Evolutionary conservation across 1,140 invertebrate species (phyloP).

Genomic region (Anastrepha ludens): DNA sequence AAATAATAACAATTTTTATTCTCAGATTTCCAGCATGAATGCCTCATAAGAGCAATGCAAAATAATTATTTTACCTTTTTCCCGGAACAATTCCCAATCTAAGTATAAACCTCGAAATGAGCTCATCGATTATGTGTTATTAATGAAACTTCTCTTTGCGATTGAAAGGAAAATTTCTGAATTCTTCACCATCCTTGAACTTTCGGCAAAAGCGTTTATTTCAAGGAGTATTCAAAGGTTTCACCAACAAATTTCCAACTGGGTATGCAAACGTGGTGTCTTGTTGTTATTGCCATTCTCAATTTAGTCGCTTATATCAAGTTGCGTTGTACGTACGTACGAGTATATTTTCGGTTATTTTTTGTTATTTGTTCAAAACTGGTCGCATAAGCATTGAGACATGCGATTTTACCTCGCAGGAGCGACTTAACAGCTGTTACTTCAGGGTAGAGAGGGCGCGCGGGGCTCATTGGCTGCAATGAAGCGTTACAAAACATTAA

Average conservation of each 20-base stretch:
- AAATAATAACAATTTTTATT: too few relatives aligned
- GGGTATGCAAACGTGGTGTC: neutral
- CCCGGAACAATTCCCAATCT: too few relatives aligned
- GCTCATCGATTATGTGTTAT: too few relatives aligned
- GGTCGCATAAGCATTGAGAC: neutral
- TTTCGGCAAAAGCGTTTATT: too few relatives aligned
- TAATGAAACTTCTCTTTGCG: too few relatives aligned
- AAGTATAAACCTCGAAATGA: too few relatives aligned
- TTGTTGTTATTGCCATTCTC: neutral
- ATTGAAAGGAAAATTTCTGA: too few relatives aligned
- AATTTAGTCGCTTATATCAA: conserved; percentile 5
- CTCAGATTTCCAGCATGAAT: too few relatives aligned
- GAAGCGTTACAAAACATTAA: neutral
- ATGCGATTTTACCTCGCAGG: neutral
- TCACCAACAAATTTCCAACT: neutral
- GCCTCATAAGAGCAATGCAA: too few relatives aligned
- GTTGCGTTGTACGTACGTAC: neutral
- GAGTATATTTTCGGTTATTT: neutral
- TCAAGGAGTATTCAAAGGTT: too few relatives aligned
- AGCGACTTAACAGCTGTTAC: neutral
- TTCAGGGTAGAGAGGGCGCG: neutral
- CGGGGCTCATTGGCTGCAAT: neutral
- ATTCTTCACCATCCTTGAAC: too few relatives aligned
- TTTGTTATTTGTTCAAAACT: neutral
- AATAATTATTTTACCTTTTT: too few relatives aligned